Evolutionary conservation across 2,888 invertebrate genomes (phyloP), one percentile per base, ranked within the genome.

Genomic region (Tipula confusa): DNA sequence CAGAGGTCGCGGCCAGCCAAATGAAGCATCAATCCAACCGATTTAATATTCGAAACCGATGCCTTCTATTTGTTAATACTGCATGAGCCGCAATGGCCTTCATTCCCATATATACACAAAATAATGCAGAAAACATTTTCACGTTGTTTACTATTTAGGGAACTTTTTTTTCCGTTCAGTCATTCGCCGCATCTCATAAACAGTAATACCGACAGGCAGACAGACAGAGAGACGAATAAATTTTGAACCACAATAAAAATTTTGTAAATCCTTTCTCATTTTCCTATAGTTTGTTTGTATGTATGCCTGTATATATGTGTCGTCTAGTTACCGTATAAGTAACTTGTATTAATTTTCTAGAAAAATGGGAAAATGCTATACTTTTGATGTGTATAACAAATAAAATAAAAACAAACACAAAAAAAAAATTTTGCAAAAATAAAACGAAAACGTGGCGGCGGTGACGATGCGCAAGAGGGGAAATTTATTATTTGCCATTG

Each of bases 401-500:
- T 43, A 43, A n/a, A n/a, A n/a, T n/a, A 43, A 43, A n/a, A 43
- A 43, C 43, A 64, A 18, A 38, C 2, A 38, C 13, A 38, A 33
- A 33, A 33, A 33, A 6, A 33, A 33, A 1, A n/a, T n/a, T 31
- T 31, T 31, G 31, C 3, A 31, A 2, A 13, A 64, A 7, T 13
- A 24, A 9, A 64, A 64, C 4, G 11, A 64, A 24, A 64, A 24
- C 64, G 64, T 64, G 64, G 64, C 64, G 64, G 18, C 64, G 64
- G 24, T 64, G 64, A 64, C 48, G 48, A 18, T 11, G 64, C 64
- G 64, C 64, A 64, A 24, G 24, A 64, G 64, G 64, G 64, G 64
- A 64, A 64, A 64, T 64, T 24, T 64, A 24, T 64, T 64, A 64
- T 24, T 64, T 64, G 64, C 64, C 64, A 64, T 64, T 64, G 64